Base-by-base conservation (phyloP, 30 jellyfish, hydroid and myxozoan species). In the Pseudorhiza aurosa region DNA sequence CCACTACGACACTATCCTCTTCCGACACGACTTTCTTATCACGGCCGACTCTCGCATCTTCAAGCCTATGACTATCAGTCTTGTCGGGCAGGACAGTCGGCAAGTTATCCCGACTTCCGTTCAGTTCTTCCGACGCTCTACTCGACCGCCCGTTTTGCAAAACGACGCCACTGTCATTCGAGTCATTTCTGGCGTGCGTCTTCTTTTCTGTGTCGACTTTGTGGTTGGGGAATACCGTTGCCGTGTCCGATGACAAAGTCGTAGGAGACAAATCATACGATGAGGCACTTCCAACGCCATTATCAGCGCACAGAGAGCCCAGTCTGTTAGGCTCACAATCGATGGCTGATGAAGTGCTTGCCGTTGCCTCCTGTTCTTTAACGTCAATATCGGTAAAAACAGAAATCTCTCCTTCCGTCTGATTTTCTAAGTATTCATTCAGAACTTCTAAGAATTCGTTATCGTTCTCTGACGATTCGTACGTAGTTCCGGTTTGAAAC, bases 111-210 rank as follows among this genome's bases (percentile, higher is more conserved):
- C 74, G 58, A 62, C 87, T 68, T 30, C 43, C 82, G 27, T 69
- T 83, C 50, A 78, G 79, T 12, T 85, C 98, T 46, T 84, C 98
- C 19, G 91, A 83, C 24, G 95, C 83, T 53, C 88, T 96, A 36
- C 95, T 91, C 17, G 81, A 63, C 14, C 96, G 87, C 50, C 85
- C 81, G 39, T 51, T 57, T 26, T 85, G 81, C 40, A 88, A 26
- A 10, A 90, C 96, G 33, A 90, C 97, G 12, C 97, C 97, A 67
- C 97, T 90, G 58, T 90, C 97, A 62, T 90, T 93, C 1, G 97
- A 90, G 59, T 90, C 93, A 49, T 77, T 72, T 50, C 97, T 74
- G 35, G 88, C 73, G 30, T 81, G 92, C 18, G 92, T 81, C 45
- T 73, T 75, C 32, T 81, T 65, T 22, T 59, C 89, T 8, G 62